phyloP scores from a whole-genome alignment of 2,888 invertebrate species.

The Ormyrus pomaceus region DNA sequence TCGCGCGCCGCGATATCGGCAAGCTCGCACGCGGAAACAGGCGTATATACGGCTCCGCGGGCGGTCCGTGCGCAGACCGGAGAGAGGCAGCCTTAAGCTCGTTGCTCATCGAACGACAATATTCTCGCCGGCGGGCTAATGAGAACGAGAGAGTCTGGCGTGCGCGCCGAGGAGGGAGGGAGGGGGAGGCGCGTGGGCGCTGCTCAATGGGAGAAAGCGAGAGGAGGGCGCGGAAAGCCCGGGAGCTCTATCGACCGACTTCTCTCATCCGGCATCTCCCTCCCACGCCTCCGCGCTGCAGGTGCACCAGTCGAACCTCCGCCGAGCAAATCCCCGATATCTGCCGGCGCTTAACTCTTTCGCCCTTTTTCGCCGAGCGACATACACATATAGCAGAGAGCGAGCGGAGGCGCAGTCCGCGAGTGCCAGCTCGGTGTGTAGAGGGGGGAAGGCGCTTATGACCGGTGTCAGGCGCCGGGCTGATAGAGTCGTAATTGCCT shows the following conservation, averaged over 20 bases:
- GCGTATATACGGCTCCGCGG: neutral
- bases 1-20: neutral
- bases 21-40: neutral
- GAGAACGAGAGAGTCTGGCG: constrained; percentile 49
- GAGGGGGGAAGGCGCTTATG: too few relatives aligned
- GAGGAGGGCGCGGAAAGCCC: constrained; percentile 53
- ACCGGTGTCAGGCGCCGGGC: too few relatives aligned
- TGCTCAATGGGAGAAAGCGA: constrained; percentile 23
- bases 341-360: constrained; percentile 4
- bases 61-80: neutral
- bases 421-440: too few relatives aligned
- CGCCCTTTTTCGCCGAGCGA: too few relatives aligned
- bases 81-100: neutral
- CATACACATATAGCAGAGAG: too few relatives aligned
- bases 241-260: constrained; percentile 74
- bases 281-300: constrained; percentile 1
- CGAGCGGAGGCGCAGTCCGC: too few relatives aligned
- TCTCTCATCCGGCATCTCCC: constrained; percentile 63
- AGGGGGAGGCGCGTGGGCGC: constrained; percentile 44
- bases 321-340: neutral
- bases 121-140: constrained; percentile 26
- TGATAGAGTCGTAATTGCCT: neutral
- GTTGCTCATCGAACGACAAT: constrained; percentile 9
- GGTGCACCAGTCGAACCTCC: neutral
- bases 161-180: constrained; percentile 48